phyloP scores from a whole-genome alignment of 2,888 invertebrate species.

The Pristionchus exspectatus region DNA sequence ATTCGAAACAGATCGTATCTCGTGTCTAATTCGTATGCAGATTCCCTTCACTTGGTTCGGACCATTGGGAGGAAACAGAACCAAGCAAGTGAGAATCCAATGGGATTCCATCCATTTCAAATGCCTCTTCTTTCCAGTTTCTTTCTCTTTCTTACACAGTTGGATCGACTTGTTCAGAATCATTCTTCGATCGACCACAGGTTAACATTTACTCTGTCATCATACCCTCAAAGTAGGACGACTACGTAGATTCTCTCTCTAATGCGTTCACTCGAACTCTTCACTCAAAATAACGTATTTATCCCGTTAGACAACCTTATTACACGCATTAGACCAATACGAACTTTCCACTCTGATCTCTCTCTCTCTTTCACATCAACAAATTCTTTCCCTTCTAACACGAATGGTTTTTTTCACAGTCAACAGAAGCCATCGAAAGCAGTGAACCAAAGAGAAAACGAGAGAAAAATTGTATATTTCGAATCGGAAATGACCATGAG shows the following conservation, averaged over 20 bases:
- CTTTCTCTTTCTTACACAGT: constrained; percentile 66
- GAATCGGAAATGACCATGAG: constrained; percentile 22
- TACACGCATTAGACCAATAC: not conserved
- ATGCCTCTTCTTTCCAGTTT: constrained; percentile 52
- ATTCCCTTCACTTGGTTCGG: constrained; percentile 75
- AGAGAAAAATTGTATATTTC: constrained; percentile 38
- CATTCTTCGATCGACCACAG: constrained; percentile 68
- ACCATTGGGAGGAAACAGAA: constrained; percentile 57
- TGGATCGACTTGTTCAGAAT: constrained; percentile 65
- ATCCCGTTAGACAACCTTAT: not conserved
- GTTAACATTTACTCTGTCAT: not conserved
- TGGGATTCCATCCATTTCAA: not conserved
- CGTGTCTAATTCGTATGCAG: constrained; percentile 71
- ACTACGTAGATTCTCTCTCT: not conserved
- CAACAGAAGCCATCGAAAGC: not conserved
- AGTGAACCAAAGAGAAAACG: constrained; percentile 43
- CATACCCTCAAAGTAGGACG: constrained; percentile 6
- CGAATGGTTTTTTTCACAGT: not conserved
- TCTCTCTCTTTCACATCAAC: not conserved
- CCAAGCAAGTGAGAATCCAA: constrained; percentile 55
- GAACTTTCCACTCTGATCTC: constrained; percentile 24
- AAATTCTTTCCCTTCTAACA: not conserved
- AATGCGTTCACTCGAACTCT: not conserved
- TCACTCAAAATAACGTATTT: not conserved
- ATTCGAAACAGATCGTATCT: constrained; percentile 62